Conservation (phyloP, 2,888 invertebrate species). For the Seira ritae region DNA sequence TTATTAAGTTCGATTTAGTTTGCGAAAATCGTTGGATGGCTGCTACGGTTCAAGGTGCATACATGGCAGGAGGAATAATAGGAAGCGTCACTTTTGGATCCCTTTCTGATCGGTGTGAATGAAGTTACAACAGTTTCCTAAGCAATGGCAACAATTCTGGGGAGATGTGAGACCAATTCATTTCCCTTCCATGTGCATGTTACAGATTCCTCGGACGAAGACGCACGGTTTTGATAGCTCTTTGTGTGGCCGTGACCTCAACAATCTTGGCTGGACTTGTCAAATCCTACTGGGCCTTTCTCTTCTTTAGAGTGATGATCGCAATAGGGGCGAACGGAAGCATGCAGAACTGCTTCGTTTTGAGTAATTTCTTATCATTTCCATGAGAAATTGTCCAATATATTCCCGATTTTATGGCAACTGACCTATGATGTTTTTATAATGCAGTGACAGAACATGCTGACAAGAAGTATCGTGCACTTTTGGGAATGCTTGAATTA, state of each 20-base stretch:
- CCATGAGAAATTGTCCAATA: too few relatives aligned
- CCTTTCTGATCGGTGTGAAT: conserved; percentile 69
- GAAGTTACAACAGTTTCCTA: too few relatives aligned
- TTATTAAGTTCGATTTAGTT: conserved; percentile 69
- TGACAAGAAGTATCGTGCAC: conserved; percentile 65
- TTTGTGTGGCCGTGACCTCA: conserved; percentile 49
- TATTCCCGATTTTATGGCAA: too few relatives aligned
- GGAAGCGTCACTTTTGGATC: conserved; percentile 68
- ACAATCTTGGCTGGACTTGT: conserved; percentile 68
- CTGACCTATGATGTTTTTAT: too few relatives aligned
- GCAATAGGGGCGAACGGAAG: conserved; percentile 69
- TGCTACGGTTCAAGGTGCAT: conserved; percentile 67
- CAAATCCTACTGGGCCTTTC: conserved; percentile 67
- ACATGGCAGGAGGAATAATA: conserved; percentile 68
- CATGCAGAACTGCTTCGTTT: conserved; percentile 70
- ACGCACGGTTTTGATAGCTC: conserved; percentile 61
- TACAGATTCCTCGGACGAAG: conserved; percentile 68
- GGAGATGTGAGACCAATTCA: not conserved
- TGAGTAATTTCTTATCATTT: conserved; percentile 66
- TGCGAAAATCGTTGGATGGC: conserved; percentile 68
- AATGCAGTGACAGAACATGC: conserved; percentile 70
- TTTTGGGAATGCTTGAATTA: conserved; percentile 65
- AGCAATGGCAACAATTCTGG: not conserved
- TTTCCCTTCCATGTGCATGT: too few relatives aligned
- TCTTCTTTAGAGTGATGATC: conserved; percentile 68